phyloP scores from a whole-genome alignment of 2,888 invertebrate genomes.

The Sinotaia quadrata region DNA sequence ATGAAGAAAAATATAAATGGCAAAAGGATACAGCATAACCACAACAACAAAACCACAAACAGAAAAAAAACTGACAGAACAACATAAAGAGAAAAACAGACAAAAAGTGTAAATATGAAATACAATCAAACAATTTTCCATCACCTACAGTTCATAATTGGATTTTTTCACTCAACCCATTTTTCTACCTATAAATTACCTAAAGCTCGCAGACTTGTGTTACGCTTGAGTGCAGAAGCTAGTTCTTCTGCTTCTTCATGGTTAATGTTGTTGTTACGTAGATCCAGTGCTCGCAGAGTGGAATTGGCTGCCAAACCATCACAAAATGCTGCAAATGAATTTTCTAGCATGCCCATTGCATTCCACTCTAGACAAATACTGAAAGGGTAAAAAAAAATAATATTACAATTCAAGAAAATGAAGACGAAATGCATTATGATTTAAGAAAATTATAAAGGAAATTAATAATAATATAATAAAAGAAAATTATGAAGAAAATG shows the following conservation, averaged over 20 bases:
- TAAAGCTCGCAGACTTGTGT: constrained; percentile 62
- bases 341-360: constrained; percentile 70
- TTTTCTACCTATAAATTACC: too few species aligned
- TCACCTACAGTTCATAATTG: too few species aligned
- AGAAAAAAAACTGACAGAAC: too few species aligned
- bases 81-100: too few species aligned
- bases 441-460: constrained; percentile 13
- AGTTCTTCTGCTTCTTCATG: constrained; percentile 69
- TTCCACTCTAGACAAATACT: constrained; percentile 72
- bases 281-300: constrained; percentile 65
- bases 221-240: constrained; percentile 64
- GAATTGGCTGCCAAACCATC: constrained; percentile 68
- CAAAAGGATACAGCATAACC: too few species aligned
- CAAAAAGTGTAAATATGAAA: too few species aligned
- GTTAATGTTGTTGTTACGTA: constrained; percentile 72
- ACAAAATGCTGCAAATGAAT: constrained; percentile 70
- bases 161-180: too few species aligned
- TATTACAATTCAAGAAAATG: background rate
- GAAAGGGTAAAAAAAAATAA: constrained; percentile 31
- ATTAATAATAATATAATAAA: background rate
- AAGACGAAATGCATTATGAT: background rate
- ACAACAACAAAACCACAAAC: too few species aligned
- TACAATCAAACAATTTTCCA: too few species aligned
- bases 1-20: too few species aligned
- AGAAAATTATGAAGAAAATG: background rate